Conservation (phyloP, 2,888 invertebrate genomes). For the Troides helena region DNA sequence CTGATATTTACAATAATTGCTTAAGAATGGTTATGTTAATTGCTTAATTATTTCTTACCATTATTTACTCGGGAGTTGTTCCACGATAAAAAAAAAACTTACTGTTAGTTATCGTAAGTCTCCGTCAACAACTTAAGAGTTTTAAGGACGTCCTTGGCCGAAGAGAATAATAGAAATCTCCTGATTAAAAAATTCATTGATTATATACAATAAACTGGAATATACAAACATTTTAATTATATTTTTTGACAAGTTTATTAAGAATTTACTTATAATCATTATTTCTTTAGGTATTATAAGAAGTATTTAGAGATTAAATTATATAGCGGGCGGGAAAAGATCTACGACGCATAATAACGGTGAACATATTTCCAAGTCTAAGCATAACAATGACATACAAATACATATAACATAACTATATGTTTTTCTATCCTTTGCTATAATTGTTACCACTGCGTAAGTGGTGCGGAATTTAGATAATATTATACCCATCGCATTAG, state of each 20-base stretch:
- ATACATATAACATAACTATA: no score
- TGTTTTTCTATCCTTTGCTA: no score
- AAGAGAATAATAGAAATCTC: not conserved
- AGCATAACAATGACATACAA: no score
- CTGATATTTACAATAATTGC: not conserved
- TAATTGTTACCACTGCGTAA: no score
- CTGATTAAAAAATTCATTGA: not conserved
- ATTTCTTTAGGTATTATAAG: no score
- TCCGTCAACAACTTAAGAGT: not conserved
- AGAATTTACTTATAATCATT: no score
- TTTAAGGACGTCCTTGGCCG: not conserved
- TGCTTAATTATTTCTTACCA: not conserved
- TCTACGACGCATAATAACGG: no score
- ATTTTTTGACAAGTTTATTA: not conserved
- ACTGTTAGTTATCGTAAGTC: not conserved
- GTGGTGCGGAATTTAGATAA: not conserved
- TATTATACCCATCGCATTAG: not conserved
- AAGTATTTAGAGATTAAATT: no score
- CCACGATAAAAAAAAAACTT: not conserved
- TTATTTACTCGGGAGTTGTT: not conserved
- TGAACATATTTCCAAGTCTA: no score
- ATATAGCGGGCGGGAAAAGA: no score
- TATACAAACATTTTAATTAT: not conserved
- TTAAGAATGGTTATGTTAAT: not conserved
- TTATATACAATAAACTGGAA: not conserved